A percentile compares a stretch with the other conserved stretches of the same genome.
Conservation (phyloP, 2,888 invertebrate species). For the Uropetala carovei region DNA sequence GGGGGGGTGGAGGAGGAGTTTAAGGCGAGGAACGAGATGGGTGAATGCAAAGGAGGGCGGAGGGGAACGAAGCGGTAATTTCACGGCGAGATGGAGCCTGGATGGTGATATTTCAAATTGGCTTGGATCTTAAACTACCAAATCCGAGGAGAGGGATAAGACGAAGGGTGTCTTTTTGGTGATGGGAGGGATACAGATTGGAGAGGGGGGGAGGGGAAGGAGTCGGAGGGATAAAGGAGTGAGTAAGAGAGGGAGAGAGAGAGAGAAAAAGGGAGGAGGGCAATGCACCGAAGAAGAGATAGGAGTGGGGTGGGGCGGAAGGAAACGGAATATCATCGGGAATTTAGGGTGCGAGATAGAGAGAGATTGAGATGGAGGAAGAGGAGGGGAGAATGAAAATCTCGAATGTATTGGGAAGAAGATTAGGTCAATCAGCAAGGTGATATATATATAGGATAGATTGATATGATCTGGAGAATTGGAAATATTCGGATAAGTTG, state of each 20-base stretch:
- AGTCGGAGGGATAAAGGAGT: too few relatives aligned
- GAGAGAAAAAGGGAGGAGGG: too few relatives aligned
- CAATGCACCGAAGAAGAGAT: too few relatives aligned
- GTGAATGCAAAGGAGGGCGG: background rate
- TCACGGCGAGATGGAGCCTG: constrained; percentile 1
- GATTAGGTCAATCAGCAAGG: background rate
- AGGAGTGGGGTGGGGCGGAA: too few relatives aligned
- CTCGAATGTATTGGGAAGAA: background rate
- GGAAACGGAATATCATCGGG: too few relatives aligned
- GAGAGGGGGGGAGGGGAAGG: too few relatives aligned
- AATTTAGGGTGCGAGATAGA: background rate
- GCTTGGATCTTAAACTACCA: background rate
- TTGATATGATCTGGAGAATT: background rate
- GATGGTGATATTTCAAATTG: constrained; percentile 23
- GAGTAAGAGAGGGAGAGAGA: too few relatives aligned
- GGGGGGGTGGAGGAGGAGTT: background rate
- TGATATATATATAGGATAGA: background rate
- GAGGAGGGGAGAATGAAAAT: background rate
- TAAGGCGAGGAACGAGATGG: background rate
- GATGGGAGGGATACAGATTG: too few relatives aligned
- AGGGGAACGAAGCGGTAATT: background rate
- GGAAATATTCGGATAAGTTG: background rate
- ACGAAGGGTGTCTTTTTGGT: too few relatives aligned
- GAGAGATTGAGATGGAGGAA: background rate
- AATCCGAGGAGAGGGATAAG: background rate